These are phyloP conservation scores for Dinomys branickii DNA, from an alignment of 2,113 vertebrate genomes.

Conservation along the genomic window DNA sequence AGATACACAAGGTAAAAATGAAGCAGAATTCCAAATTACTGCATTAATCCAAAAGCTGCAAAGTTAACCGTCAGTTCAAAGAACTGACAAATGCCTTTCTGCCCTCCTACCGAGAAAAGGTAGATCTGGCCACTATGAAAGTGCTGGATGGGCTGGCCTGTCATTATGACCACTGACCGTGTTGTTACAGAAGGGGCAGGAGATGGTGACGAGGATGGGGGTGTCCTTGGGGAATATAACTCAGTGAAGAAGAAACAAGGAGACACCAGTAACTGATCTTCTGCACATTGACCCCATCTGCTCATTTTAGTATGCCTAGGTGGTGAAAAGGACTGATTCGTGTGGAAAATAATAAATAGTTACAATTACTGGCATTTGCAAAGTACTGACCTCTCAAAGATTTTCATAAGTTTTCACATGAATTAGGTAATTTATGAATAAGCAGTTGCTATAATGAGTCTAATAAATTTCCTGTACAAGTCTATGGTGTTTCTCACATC, in stretches of 20 bases:
- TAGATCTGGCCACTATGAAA: not conserved
- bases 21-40: constrained; percentile 69
- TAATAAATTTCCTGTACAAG: not conserved
- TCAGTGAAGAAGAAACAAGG: constrained; percentile 28
- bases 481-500: not conserved
- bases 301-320: constrained; percentile 39
- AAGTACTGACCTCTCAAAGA: constrained; percentile 52
- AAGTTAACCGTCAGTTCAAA: constrained; percentile 36
- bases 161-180: not conserved
- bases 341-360: constrained; percentile 47
- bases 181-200: not conserved
- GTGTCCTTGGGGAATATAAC: not conserved
- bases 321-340: constrained; percentile 19
- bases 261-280: not conserved
- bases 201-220: not conserved
- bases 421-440: constrained; percentile 46
- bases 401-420: constrained; percentile 32
- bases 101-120: not conserved
- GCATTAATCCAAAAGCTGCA: constrained; percentile 18
- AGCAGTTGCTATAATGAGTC: not conserved
- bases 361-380: constrained; percentile 31
- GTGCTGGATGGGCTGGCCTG: not conserved
- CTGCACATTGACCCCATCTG: constrained; percentile 31
- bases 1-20: constrained; percentile 57
- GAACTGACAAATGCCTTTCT: not conserved